Percentiles rank a stretch among this genome's conserved stretches.
Conservation (phyloP, 2,113 vertebrate genomes). For the Carassius auratus region DNA sequence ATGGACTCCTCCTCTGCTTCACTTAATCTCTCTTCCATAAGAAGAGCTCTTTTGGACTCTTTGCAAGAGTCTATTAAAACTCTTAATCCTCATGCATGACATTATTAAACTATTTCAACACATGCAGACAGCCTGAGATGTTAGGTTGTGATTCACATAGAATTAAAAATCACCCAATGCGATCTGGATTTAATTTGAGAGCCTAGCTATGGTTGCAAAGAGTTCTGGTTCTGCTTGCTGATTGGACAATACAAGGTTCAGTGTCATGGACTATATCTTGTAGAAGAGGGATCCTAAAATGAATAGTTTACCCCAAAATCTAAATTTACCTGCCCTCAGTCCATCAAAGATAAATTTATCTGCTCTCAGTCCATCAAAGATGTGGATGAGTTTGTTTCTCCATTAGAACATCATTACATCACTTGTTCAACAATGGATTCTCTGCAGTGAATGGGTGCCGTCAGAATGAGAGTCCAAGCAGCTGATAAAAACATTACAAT, state of each 20-base stretch:
- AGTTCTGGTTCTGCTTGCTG: neutral
- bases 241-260: neutral
- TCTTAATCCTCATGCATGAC: slow-evolving; percentile 28
- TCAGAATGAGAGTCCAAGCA: too few species aligned
- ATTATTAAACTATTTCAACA: slow-evolving; percentile 7
- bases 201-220: neutral
- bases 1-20: neutral
- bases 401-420: too few species aligned
- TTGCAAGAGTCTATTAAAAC: slow-evolving; percentile 31
- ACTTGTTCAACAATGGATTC: too few species aligned
- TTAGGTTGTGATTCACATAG: slow-evolving; percentile 7
- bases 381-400: too few species aligned
- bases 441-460: too few species aligned
- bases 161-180: slow-evolving; percentile 17
- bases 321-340: too few species aligned
- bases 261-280: neutral
- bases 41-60: slow-evolving; percentile 8
- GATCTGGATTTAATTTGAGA: neutral
- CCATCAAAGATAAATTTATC: too few species aligned
- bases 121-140: neutral
- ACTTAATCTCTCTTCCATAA: neutral
- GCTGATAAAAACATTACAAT: too few species aligned
- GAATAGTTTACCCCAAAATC: too few species aligned
- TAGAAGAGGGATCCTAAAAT: neutral
- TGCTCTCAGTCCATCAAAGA: too few species aligned